Base-by-base conservation (phyloP, 2,113 vertebrate species). In the Opisthocomus hoazin region DNA sequence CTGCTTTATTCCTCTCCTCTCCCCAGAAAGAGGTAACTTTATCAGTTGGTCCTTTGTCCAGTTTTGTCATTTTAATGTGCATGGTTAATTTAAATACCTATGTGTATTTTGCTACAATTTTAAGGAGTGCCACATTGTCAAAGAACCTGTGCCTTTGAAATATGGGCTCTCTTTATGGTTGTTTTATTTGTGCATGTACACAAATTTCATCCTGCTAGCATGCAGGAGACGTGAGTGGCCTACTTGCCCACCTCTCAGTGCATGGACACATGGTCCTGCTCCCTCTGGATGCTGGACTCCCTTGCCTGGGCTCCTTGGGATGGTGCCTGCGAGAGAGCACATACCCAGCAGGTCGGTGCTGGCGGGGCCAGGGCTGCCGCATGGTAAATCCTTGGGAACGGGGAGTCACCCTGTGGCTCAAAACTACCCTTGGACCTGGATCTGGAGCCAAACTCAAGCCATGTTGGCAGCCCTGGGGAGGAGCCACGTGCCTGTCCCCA, bases 141-240 rank as follows among this genome's bases (percentile, higher is more conserved):
- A 64, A 70, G 64, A 71, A 71, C 65, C 50, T 29, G 18, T 51
- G 43, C 34, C 26, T 57, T 84, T 56, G 80, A 50, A 64, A 70
- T 2, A 0, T 37, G 50, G 57, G 10, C 30, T 78, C 20, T 21
- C 14, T 63, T 56, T 61, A 30, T n/a, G 24, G 21, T 46, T 41
- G 17, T 41, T 77, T 70, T 17, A 27, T 70, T 84, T 63, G 24
- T 46, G 41, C 24, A 22, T 2, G 2, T 22, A 36, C 32, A 27
- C 36, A 48, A 69, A 20, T 7, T 19, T 34, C 12, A 74, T 46
- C n/a, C 46, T 39, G 21, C 39, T 56, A 30, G 15, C 0, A 0
- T 45, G 29, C 46, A 63, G 76, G 37, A 71, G 66, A n/a, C 27
- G 27, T 1, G 11, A 9, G 57, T 39, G 21, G 48, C n/a, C 66